These are phyloP conservation scores for Athalia cordata DNA, from an alignment of 2,888 invertebrate species.

Conservation along the genomic window DNA sequence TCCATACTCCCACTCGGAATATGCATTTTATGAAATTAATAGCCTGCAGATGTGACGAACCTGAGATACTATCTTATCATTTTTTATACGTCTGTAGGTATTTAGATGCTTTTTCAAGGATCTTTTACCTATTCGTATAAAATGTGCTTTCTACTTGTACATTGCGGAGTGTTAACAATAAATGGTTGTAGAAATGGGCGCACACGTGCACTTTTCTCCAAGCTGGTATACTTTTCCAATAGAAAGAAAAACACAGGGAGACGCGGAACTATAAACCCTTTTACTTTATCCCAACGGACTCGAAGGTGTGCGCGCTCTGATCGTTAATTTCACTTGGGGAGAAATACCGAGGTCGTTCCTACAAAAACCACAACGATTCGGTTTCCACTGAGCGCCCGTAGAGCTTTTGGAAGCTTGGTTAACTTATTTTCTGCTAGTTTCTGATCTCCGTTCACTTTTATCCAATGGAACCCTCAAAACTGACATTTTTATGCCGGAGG, in stretches of 20 bases:
- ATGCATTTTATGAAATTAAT: too few relatives aligned
- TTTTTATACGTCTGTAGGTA: too few relatives aligned
- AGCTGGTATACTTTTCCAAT: not conserved
- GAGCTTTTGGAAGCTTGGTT: conserved; percentile 57
- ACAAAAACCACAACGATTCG: conserved; percentile 59
- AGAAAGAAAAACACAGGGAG: conserved; percentile 39
- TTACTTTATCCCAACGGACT: conserved; percentile 61
- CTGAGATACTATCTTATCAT: too few relatives aligned
- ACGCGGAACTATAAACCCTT: conserved; percentile 59
- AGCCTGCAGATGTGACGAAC: too few relatives aligned
- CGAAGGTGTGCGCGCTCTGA: conserved; percentile 62
- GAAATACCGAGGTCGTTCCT: conserved; percentile 66
- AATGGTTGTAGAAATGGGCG: conserved; percentile 17
- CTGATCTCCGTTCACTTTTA: conserved; percentile 59
- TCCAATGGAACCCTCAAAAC: conserved; percentile 38
- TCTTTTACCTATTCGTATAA: not conserved
- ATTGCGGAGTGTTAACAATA: conserved; percentile 27
- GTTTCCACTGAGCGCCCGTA: conserved; percentile 58
- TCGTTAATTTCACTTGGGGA: conserved; percentile 67
- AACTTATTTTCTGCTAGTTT: conserved; percentile 62
- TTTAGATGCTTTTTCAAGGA: not conserved
- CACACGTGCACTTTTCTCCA: conserved; percentile 12
- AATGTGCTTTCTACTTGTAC: not conserved
- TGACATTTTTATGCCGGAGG: not conserved
- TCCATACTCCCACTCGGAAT: too few relatives aligned